Percentiles rank a stretch among this genome's conserved stretches.
Conservation (phyloP, 23 tunicate species). For the Halocynthia roretzi region DNA sequence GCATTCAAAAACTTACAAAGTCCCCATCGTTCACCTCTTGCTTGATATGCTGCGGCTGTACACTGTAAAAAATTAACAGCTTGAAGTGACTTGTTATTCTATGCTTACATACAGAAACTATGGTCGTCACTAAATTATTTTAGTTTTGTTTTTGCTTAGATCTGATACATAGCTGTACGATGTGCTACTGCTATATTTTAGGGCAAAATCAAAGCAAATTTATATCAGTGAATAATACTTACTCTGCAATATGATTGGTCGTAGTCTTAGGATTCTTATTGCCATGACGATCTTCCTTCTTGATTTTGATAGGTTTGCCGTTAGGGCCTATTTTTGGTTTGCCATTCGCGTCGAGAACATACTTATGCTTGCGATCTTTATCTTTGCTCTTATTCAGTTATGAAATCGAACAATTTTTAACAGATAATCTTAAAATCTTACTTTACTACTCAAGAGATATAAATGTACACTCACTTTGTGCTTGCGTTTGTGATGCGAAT, state of each 20-base stretch:
- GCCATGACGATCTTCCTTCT: slow-evolving; percentile 30
- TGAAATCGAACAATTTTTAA: neutral
- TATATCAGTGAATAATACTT: neutral
- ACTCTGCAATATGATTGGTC: slow-evolving; percentile 47
- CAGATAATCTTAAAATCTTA: neutral
- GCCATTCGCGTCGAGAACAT: slow-evolving; percentile 85
- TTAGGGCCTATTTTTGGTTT: slow-evolving; percentile 81
- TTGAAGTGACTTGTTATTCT: too few species aligned
- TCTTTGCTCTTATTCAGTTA: neutral
- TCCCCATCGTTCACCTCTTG: neutral
- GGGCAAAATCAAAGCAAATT: neutral
- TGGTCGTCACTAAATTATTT: too few species aligned
- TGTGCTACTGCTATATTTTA: neutral
- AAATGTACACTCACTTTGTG: slow-evolving; percentile 11
- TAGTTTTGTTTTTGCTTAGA: too few species aligned
- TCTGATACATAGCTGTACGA: too few species aligned
- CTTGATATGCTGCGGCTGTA: neutral
- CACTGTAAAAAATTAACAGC: too few species aligned
- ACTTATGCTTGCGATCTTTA: slow-evolving; percentile 37
- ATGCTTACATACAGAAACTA: too few species aligned
- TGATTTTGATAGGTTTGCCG: slow-evolving; percentile 62
- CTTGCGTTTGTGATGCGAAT: slow-evolving; percentile 34
- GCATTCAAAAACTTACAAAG: slow-evolving; percentile 1
- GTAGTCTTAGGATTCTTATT: neutral
- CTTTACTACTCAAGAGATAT: neutral